Percentiles rank a stretch among this genome's conserved stretches.
Conservation (phyloP, 53 echinoderm and acorn worm genomes). For the Actinopyga echinites region DNA sequence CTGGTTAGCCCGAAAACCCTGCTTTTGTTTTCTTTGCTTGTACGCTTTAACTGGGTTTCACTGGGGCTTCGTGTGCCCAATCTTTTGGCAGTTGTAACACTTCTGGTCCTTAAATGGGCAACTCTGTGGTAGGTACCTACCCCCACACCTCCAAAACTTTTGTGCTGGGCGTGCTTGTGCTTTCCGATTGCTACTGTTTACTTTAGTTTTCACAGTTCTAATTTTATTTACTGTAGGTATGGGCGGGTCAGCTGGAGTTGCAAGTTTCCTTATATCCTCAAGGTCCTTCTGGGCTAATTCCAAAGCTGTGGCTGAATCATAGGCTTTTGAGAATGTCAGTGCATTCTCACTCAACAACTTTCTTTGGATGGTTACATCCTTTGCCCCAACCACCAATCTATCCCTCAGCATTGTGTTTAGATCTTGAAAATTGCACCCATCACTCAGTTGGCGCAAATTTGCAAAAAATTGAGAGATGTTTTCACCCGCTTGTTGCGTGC, state of each 20-base stretch:
- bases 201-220: no score
- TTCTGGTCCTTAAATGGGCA: no score
- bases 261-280: constrained; percentile 12
- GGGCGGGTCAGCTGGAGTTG: neutral
- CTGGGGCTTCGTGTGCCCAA: no score
- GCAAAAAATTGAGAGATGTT: constrained; percentile 16
- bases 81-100: no score
- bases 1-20: no score
- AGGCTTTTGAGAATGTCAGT: constrained; percentile 42
- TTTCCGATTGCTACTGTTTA: neutral
- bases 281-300: constrained; percentile 49
- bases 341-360: constrained; percentile 44
- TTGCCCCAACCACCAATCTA: constrained; percentile 40
- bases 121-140: neutral
- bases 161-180: neutral
- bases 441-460: constrained; percentile 30
- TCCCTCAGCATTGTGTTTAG: constrained; percentile 52
- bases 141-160: constrained; percentile 31
- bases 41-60: no score
- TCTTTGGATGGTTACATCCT: constrained; percentile 44
- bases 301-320: constrained; percentile 46
- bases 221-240: neutral
- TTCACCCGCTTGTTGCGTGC: neutral
- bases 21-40: no score
- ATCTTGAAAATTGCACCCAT: constrained; percentile 52